phyloP scores from a whole-genome alignment of 2,113 vertebrate genomes.

The Zonotrichia leucophrys region DNA sequence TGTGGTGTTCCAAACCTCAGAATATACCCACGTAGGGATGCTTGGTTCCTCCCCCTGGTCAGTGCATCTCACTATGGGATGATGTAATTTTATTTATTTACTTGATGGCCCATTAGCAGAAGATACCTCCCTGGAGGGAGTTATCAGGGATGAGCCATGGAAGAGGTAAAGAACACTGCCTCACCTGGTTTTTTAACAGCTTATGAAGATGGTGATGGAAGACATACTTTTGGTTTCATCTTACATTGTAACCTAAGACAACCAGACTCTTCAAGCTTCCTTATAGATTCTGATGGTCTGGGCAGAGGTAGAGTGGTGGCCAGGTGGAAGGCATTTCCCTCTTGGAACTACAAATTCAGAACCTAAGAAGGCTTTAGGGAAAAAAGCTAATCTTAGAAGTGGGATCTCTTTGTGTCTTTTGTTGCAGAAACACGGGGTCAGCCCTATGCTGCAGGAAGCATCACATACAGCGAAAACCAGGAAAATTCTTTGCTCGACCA shows the following conservation, averaged over 20 bases:
- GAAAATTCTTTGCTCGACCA: background rate
- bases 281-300: background rate
- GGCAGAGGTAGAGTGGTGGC: background rate
- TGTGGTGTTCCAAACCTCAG: background rate
- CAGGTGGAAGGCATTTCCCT: background rate
- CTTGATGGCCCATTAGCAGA: background rate
- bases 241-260: background rate
- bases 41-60: background rate
- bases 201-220: background rate
- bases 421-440: accelerated
- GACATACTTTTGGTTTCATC: background rate
- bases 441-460: background rate
- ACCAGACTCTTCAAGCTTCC: background rate
- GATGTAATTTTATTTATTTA: background rate
- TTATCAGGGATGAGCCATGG: background rate
- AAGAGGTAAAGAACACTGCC: background rate
- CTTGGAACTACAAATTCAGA: background rate
- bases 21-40: no score
- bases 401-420: background rate
- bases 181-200: background rate
- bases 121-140: no score
- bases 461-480: background rate
- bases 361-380: background rate
- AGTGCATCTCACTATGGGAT: background rate
- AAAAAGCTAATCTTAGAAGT: background rate